Evolutionary conservation across 2,797 vertebrate genomes (phyloP).

Genomic region (Rhinella marina): DNA sequence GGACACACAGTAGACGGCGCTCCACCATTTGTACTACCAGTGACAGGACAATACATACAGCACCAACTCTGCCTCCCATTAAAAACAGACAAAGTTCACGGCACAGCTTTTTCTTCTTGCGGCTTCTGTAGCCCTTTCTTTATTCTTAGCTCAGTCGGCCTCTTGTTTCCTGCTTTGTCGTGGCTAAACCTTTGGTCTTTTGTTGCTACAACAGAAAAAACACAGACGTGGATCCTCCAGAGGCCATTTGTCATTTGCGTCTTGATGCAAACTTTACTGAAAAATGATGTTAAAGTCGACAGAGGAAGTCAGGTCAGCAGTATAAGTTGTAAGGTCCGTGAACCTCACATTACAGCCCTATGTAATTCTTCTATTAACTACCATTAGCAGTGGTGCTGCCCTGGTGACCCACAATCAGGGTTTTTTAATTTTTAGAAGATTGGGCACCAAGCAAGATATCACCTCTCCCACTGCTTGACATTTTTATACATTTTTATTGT

Average conservation of each 20-base stretch:
- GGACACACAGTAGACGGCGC: not conserved
- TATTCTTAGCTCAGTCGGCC: conserved; percentile 2
- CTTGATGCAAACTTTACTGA: not conserved
- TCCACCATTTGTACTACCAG: not conserved
- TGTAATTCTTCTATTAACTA: too few relatives aligned
- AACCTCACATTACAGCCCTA: not conserved
- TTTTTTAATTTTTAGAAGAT: too few relatives aligned
- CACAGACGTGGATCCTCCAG: conserved; percentile 25
- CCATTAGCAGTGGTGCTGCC: too few relatives aligned
- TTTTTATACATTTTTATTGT: too few relatives aligned
- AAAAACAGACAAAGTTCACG: conserved; percentile 26
- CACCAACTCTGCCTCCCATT: not conserved
- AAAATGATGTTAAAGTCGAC: not conserved
- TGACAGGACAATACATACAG: not conserved
- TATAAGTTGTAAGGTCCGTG: too few relatives aligned
- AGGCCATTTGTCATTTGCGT: not conserved
- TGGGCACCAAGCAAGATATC: too few relatives aligned
- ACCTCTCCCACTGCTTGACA: too few relatives aligned
- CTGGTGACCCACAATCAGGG: too few relatives aligned
- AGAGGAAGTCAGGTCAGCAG: not conserved
- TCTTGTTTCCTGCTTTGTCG: conserved; percentile 48
- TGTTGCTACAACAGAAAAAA: conserved; percentile 23
- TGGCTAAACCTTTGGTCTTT: conserved; percentile 35
- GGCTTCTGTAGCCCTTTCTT: not conserved
- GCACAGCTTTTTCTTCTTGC: conserved; percentile 33